phyloP scores from a whole-genome alignment of 1,140 invertebrate genomes.

The Platorchestia sp. region DNA sequence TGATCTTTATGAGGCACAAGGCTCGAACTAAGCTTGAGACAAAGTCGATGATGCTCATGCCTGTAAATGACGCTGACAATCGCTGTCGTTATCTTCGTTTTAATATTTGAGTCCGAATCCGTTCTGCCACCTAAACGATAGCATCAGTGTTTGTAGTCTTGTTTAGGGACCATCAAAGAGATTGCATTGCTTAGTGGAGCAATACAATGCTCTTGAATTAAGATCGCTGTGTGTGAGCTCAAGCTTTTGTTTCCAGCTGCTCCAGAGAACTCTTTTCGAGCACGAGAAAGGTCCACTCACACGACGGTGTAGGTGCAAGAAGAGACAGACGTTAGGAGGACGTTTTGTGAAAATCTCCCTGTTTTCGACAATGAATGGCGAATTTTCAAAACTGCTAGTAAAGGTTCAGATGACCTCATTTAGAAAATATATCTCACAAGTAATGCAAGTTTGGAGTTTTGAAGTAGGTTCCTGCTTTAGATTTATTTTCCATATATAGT shows the following conservation, averaged over 20 bases:
- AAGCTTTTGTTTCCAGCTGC: neutral
- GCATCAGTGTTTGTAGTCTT: conserved; percentile 1
- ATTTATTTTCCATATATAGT: no score
- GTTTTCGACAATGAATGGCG: neutral
- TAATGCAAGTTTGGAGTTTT: no score
- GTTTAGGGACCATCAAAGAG: conserved; percentile 6
- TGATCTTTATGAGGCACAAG: neutral
- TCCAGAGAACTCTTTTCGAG: neutral
- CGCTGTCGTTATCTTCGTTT: neutral
- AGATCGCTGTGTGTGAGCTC: neutral
- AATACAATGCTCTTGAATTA: neutral
- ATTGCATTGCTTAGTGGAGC: neutral
- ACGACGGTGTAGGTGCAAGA: neutral
- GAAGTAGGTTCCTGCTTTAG: no score
- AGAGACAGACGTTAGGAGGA: neutral
- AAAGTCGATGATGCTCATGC: neutral
- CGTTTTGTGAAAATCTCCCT: neutral
- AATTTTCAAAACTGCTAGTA: neutral
- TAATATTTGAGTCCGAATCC: neutral
- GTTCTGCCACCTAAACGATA: neutral
- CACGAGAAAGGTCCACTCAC: neutral
- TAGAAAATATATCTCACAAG: no score
- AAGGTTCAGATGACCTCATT: no score
- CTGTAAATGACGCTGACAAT: neutral
- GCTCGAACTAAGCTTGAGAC: neutral